Evolutionary conservation across 2,888 invertebrate species (phyloP).

Genomic region (Epirrhoe alternata): DNA sequence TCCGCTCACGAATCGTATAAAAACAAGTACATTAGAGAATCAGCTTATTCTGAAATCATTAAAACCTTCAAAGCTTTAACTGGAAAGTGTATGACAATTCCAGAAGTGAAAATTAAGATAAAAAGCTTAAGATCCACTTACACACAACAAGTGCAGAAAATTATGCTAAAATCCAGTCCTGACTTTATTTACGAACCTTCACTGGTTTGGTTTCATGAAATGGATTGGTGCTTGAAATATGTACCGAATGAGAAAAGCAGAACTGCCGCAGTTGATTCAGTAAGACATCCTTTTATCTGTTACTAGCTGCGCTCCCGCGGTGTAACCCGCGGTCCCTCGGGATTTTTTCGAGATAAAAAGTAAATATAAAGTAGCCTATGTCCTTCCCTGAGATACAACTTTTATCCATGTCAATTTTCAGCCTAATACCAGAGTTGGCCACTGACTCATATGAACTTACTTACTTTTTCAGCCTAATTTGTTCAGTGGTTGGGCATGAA

Average conservation of each 20-base stretch:
- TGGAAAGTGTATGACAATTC: constrained; percentile 59
- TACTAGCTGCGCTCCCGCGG: no score
- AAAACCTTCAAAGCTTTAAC: constrained; percentile 64
- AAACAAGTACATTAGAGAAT: constrained; percentile 65
- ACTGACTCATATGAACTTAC: no score
- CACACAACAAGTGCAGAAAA: constrained; percentile 77
- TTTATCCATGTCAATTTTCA: no score
- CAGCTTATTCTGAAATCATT: constrained; percentile 67
- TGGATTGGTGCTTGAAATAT: constrained; percentile 73
- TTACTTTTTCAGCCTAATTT: no score
- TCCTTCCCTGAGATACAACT: no score
- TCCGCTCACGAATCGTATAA: constrained; percentile 71
- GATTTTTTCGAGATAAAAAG: no score
- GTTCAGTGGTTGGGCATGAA: no score
- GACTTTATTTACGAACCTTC: constrained; percentile 70
- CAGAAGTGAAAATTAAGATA: constrained; percentile 79
- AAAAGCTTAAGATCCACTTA: constrained; percentile 81
- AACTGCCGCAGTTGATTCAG: constrained; percentile 24
- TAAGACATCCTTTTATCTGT: neutral
- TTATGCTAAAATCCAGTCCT: constrained; percentile 70
- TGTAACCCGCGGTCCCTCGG: no score
- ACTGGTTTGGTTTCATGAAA: constrained; percentile 74
- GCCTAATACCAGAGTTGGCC: no score
- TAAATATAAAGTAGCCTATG: no score
- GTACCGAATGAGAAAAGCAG: constrained; percentile 56